phyloP scores from a whole-genome alignment of 2,888 invertebrate species.

The Eremobia ochroleuca region DNA sequence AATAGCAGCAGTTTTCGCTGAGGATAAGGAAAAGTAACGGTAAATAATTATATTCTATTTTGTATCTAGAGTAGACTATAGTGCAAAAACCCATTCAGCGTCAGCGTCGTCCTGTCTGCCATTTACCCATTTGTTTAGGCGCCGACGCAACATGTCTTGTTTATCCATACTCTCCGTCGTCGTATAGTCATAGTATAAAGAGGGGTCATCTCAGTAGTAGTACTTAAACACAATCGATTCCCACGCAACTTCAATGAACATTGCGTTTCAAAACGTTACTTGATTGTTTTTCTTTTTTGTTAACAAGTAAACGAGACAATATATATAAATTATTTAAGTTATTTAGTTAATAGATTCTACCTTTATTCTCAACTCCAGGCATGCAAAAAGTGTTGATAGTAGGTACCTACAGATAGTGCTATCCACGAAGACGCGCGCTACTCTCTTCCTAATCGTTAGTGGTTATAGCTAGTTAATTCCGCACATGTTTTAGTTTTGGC shows the following conservation, averaged over 20 bases:
- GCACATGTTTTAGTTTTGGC: no score
- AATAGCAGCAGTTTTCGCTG: conserved; percentile 96
- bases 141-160: no score
- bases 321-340: not conserved
- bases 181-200: no score
- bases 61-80: not conserved
- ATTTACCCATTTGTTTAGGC: not conserved
- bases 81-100: not conserved
- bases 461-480: no score
- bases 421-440: no score
- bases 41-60: not conserved
- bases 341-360: not conserved
- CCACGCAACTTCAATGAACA: not conserved
- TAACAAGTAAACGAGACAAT: not conserved
- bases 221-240: no score
- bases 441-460: no score
- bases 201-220: not conserved
- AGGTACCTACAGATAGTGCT: no score
- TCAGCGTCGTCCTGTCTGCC: not conserved
- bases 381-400: not conserved
- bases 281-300: not conserved
- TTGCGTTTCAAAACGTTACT: not conserved
- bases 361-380: not conserved
- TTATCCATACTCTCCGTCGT: not conserved
- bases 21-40: conserved; percentile 61